These are phyloP conservation scores for Resseliella maxima DNA, from an alignment of 2,888 invertebrate species.

Conservation along the genomic window DNA sequence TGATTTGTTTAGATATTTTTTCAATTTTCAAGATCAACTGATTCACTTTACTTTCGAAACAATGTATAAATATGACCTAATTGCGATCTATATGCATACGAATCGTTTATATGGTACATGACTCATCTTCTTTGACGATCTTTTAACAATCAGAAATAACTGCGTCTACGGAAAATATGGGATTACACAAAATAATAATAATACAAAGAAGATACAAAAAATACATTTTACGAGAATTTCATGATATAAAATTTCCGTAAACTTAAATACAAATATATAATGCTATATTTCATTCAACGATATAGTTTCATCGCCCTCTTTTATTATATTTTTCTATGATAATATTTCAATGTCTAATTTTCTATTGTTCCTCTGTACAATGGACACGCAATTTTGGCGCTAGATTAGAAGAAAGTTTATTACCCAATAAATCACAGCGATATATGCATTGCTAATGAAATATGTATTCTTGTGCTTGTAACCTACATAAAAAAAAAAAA, in stretches of 20 bases:
- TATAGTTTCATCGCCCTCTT: too few species aligned
- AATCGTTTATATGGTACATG: not conserved
- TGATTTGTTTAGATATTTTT: constrained; percentile 16
- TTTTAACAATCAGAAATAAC: too few species aligned
- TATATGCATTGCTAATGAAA: not conserved
- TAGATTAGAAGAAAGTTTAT: not conserved
- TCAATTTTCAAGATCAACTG: not conserved
- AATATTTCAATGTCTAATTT: too few species aligned
- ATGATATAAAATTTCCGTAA: too few species aligned
- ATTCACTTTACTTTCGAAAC: not conserved
- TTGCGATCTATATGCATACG: not conserved
- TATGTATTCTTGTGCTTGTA: not conserved
- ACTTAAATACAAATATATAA: too few species aligned
- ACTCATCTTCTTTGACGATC: not conserved
- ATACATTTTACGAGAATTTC: too few species aligned
- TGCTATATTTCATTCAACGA: too few species aligned
- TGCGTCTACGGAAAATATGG: not conserved
- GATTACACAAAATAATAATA: not conserved
- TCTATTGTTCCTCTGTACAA: not conserved
- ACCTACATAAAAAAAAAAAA: too few species aligned
- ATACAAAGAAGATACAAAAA: not conserved
- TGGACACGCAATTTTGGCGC: not conserved
- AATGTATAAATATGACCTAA: not conserved
- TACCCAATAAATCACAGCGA: not conserved
- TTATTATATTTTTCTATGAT: too few species aligned